Evolutionary conservation across 37 sponge, comb jelly and placozoan species (phyloP).

Genomic region (Aplysina aerophoba): DNA sequence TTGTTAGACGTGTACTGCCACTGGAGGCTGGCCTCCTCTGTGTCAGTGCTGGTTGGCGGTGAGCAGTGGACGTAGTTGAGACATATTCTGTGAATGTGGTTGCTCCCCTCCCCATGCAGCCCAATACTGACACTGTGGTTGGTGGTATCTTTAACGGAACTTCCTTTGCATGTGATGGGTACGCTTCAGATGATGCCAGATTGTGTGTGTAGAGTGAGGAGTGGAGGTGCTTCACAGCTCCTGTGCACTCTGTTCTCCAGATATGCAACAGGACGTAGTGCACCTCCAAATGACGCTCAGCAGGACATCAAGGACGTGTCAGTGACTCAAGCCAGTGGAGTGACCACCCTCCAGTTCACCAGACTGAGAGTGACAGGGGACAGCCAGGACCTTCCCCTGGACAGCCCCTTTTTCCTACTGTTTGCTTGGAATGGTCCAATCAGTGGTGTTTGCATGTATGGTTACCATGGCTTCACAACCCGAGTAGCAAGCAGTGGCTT

Average conservation of each 20-base stretch:
- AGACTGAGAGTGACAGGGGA: neutral
- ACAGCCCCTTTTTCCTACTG: neutral
- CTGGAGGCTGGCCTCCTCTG: too few species aligned
- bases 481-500: too few species aligned
- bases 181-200: neutral
- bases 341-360: slow-evolving; percentile 3
- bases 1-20: too few species aligned
- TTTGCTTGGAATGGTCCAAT: neutral
- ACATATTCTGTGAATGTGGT: too few species aligned
- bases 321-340: neutral
- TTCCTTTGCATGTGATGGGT: slow-evolving; percentile 1
- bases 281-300: neutral
- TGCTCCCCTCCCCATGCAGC: neutral
- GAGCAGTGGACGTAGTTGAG: too few species aligned
- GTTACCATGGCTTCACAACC: slow-evolving; percentile 4
- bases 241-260: neutral
- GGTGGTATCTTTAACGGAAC: neutral
- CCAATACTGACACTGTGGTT: slow-evolving; percentile 12
- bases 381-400: neutral
- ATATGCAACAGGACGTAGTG: neutral
- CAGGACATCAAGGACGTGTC: neutral
- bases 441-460: neutral
- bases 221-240: neutral
- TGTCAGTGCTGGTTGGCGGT: too few species aligned
- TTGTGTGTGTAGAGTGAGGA: neutral